Conservation (phyloP, 1,140 invertebrate species). For the Penaeus chinensis region DNA sequence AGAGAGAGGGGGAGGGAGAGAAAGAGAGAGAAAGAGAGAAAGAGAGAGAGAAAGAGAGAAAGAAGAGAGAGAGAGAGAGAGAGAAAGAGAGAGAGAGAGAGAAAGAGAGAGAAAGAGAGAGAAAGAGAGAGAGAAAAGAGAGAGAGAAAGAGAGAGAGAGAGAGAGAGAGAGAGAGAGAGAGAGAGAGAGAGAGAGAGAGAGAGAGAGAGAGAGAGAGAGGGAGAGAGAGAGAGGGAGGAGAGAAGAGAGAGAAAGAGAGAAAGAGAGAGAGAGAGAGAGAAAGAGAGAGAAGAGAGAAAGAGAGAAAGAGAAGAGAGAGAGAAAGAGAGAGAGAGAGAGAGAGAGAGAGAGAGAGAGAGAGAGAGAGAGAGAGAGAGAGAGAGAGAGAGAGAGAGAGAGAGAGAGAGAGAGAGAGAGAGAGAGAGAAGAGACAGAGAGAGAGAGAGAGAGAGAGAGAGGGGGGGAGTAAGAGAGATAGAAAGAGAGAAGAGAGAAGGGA, state of each 20-base stretch:
- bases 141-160: neutral
- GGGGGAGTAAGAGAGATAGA: neutral
- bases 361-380: neutral
- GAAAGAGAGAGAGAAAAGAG: slow-evolving; percentile 3
- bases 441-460: too few relatives aligned
- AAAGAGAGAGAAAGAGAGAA: neutral
- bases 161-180: too few relatives aligned
- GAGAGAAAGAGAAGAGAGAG: neutral
- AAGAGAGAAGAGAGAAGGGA: neutral
- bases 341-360: neutral
- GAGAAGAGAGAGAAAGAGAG: neutral
- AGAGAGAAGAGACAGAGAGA: neutral
- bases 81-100: neutral
- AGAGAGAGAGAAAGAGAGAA: neutral
- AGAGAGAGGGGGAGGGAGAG: neutral
- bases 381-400: neutral
- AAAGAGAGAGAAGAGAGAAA: neutral
- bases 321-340: neutral
- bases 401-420: neutral
- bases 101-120: neutral
- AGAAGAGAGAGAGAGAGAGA: neutral
- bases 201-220: neutral
- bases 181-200: neutral
- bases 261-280: neutral
- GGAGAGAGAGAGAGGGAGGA: neutral